Base-by-base conservation (phyloP, 2,888 invertebrate species). In the Zaprionus obscuricornis region DNA sequence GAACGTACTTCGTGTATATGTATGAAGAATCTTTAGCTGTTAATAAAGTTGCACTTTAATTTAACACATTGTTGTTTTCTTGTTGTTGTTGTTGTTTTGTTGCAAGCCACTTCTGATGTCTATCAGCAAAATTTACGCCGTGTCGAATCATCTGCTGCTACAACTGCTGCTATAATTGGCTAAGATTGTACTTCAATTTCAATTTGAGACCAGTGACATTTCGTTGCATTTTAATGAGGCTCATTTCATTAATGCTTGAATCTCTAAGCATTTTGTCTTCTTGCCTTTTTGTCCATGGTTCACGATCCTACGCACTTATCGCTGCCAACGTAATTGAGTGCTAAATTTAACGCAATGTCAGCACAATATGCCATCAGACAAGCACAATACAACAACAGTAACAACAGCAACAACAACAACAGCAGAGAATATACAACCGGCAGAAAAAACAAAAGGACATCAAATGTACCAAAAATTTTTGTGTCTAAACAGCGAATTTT, bases 201-300 rank as follows among this genome's bases (percentile, higher is more conserved):
- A 84, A 77, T 83, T 83, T 86, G 72, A 83, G 82, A 83, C 86
- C 86, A 81, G 73, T 81, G 73, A 86, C 85, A 81, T 77, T 83
- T 86, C 86, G 86, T 86, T 83, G 82, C 82, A 83, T 83, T 83
- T 86, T 83, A 83, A 83, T 83, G 82, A 86, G 82, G 59, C 66
- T 81, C 74, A 85, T 84, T 83, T 72, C 69, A 63, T 73, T 68
- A 60, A 66, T 60, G 70, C 33, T 39, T 55, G 17, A 17, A 49
- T 11, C 14, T 11, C 6, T 14, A 5, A 2, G 7, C n/a, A 4
- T n/a, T 13, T 6, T 7, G 10, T 31, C 18, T 13, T 16, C 16
- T 51, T 20, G 39, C 31, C 31, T 29, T 29, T 43, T 36, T 52
- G 39, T 46, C 54, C 42, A 27, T 20, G 17, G 16, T 52, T 64